These are phyloP conservation scores for Cheilosia urbana DNA, from an alignment of 2,888 invertebrate species.

Conservation along the genomic window DNA sequence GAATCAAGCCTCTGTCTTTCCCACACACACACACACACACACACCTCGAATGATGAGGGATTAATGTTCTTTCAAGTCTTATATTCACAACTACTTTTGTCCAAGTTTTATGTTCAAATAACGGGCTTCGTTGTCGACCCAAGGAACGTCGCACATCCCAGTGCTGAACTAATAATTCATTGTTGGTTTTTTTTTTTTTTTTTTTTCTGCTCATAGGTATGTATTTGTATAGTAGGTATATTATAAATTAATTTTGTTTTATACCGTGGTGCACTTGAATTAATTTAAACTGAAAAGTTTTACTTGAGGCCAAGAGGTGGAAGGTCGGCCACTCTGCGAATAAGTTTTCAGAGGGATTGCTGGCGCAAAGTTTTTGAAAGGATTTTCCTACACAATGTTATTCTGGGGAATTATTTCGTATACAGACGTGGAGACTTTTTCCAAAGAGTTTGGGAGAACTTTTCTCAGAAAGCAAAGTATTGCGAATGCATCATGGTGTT, in stretches of 20 bases:
- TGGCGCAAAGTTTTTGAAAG: conserved; percentile 11
- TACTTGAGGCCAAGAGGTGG: conserved; percentile 2
- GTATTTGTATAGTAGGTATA: neutral
- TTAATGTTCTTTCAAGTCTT: conserved; percentile 50
- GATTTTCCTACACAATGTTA: conserved; percentile 9
- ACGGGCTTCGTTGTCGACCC: neutral
- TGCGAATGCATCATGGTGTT: too few species aligned
- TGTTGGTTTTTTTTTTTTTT: conserved; percentile 14
- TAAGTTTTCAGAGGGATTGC: conserved; percentile 1
- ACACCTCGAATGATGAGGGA: conserved; percentile 22
- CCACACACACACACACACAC: too few species aligned
- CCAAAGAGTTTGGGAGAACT: too few species aligned
- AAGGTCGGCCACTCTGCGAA: conserved; percentile 10
- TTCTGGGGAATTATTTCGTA: neutral
- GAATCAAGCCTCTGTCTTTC: neutral
- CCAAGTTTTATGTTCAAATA: conserved; percentile 13
- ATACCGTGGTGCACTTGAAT: conserved; percentile 38
- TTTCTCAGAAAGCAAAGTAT: too few species aligned
- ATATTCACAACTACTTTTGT: conserved; percentile 4
- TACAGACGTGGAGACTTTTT: neutral
- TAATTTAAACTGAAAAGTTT: conserved; percentile 47
- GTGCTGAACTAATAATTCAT: conserved; percentile 30
- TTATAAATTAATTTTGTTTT: conserved; percentile 60
- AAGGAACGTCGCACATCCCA: neutral
- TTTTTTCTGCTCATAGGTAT: neutral